These are phyloP conservation scores for Phycodurus eques DNA, from an alignment of 2,113 vertebrate genomes.

Conservation along the genomic window DNA sequence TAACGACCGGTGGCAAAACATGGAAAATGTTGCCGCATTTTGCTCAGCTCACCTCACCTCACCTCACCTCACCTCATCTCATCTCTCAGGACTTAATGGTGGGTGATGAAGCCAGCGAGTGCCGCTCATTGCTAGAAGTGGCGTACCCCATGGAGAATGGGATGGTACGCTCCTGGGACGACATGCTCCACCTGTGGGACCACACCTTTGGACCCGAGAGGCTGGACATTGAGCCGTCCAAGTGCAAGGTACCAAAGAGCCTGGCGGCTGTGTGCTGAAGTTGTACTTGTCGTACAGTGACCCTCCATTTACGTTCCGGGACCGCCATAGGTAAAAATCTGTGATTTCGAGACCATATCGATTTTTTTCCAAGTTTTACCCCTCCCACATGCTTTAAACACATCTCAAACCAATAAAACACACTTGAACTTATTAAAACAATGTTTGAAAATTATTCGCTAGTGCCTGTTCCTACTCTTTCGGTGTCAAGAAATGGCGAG, in stretches of 20 bases:
- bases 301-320: too few relatives aligned
- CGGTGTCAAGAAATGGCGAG: too few relatives aligned
- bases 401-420: too few relatives aligned
- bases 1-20: slow-evolving; percentile 29
- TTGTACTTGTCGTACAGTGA: too few relatives aligned
- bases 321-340: too few relatives aligned
- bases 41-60: not conserved
- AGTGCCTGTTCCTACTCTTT: too few relatives aligned
- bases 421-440: too few relatives aligned
- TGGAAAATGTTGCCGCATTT: not conserved
- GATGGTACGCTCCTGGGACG: slow-evolving; percentile 94
- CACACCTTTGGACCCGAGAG: slow-evolving; percentile 92
- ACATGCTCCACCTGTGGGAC: slow-evolving; percentile 98
- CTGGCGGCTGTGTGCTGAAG: not conserved
- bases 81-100: slow-evolving; percentile 91
- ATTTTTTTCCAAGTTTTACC: too few relatives aligned
- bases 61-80: not conserved
- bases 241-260: slow-evolving; percentile 81
- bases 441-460: too few relatives aligned
- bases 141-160: slow-evolving; percentile 98
- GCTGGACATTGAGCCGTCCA: slow-evolving; percentile 84
- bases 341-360: too few relatives aligned
- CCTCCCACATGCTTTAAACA: too few relatives aligned
- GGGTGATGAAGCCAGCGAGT: slow-evolving; percentile 93
- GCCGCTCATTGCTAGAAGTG: slow-evolving; percentile 93